Conservation (phyloP, 2,888 invertebrate species). For the Thymelicus acteon region DNA sequence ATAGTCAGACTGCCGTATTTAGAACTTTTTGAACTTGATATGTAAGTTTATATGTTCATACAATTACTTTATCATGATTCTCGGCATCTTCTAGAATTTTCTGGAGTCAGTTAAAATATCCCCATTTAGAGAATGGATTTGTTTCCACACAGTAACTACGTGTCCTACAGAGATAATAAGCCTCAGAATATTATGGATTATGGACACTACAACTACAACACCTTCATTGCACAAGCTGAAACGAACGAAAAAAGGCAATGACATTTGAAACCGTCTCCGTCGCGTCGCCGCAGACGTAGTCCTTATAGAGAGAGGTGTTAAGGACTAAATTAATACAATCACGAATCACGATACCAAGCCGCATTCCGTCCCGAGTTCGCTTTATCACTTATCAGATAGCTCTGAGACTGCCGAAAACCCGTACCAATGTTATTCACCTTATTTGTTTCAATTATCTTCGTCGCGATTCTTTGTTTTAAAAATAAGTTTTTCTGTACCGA, state of each 20-base stretch:
- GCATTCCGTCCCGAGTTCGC: background rate
- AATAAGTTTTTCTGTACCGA: too few species aligned
- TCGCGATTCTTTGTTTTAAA: conserved; percentile 3
- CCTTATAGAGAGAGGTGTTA: background rate
- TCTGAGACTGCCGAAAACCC: conserved; percentile 9
- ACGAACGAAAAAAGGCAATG: background rate
- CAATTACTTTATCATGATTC: too few species aligned
- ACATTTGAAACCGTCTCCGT: background rate
- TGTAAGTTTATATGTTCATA: too few species aligned
- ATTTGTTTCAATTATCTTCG: conserved; percentile 14
- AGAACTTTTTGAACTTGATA: background rate
- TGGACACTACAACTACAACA: background rate
- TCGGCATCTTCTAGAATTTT: too few species aligned
- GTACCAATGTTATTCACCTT: conserved; percentile 24
- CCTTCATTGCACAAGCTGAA: background rate
- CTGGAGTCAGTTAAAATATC: too few species aligned
- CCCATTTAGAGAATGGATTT: too few species aligned
- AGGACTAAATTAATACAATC: background rate
- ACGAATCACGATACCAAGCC: background rate
- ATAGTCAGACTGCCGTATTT: too few species aligned
- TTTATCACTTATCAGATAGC: conserved; percentile 29
- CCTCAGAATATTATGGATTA: background rate
- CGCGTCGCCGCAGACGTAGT: background rate
- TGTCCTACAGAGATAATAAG: background rate
- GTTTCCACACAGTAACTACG: background rate